Percentiles rank a stretch among this genome's conserved stretches.
Conservation (phyloP, 92 coral and sea anemone genomes). For the Heteractis magnifica region DNA sequence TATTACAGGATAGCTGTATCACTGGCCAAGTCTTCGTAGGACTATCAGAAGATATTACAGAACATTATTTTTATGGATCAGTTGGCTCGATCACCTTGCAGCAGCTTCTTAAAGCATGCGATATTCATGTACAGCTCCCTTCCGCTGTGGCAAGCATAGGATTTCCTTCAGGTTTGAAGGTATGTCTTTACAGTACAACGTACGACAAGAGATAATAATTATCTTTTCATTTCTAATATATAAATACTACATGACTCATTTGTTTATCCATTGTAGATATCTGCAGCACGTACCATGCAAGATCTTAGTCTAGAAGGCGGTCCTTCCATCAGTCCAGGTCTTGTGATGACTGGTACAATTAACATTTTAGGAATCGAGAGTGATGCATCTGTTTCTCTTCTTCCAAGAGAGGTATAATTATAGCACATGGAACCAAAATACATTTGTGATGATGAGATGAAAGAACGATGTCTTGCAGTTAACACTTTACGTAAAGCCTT, state of each 20-base stretch:
- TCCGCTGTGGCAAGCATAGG: slow-evolving; percentile 78
- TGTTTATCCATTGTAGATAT: slow-evolving; percentile 47
- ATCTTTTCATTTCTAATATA: neutral
- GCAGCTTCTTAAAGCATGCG: slow-evolving; percentile 67
- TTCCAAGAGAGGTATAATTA: slow-evolving; percentile 65
- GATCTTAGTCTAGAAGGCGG: slow-evolving; percentile 70
- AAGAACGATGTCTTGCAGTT: neutral
- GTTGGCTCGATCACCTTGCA: slow-evolving; percentile 74
- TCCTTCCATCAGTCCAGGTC: slow-evolving; percentile 72
- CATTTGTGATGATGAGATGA: neutral
- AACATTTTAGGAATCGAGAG: slow-evolving; percentile 82
- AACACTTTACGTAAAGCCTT: neutral
- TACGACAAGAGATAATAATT: neutral
- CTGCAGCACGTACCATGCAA: slow-evolving; percentile 70
- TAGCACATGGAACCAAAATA: neutral
- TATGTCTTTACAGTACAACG: slow-evolving; percentile 8
- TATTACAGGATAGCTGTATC: slow-evolving; percentile 67
- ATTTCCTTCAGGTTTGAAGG: slow-evolving; percentile 92
- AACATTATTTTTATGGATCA: slow-evolving; percentile 84
- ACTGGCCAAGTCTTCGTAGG: slow-evolving; percentile 84
- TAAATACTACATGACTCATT: neutral
- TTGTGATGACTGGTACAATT: slow-evolving; percentile 73
- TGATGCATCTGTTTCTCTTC: slow-evolving; percentile 65
- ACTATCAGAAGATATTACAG: slow-evolving; percentile 66
- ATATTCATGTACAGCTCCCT: slow-evolving; percentile 58